Conservation (phyloP, 2,113 vertebrate genomes). For the Sterrhoptilus dennistouni region DNA sequence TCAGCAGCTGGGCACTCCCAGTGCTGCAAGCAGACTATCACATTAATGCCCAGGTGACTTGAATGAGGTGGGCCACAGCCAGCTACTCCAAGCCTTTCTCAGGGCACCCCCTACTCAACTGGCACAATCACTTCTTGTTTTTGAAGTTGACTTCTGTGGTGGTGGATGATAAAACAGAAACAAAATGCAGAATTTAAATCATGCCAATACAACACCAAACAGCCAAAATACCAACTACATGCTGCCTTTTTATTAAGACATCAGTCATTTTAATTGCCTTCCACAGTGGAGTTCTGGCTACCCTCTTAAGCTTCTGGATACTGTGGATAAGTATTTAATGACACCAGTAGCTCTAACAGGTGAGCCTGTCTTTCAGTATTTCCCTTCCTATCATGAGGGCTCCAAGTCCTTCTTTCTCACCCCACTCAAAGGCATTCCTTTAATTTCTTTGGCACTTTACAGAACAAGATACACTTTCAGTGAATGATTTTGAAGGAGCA, state of each 20-base stretch:
- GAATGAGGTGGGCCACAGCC: neutral
- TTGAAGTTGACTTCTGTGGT: neutral
- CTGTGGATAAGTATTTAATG: neutral
- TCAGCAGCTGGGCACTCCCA: neutral
- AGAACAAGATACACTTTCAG: neutral
- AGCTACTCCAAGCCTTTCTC: neutral
- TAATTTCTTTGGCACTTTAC: neutral
- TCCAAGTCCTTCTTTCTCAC: neutral
- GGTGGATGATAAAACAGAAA: neutral
- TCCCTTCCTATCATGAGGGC: neutral
- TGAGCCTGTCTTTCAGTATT: neutral
- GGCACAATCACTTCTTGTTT: neutral
- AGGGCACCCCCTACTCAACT: neutral
- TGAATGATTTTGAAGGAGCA: neutral
- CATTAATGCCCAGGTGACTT: neutral
- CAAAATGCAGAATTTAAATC: neutral
- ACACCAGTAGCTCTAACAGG: neutral
- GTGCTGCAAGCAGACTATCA: neutral
- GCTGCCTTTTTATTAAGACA: neutral
- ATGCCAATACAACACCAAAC: neutral
- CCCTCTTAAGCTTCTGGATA: neutral
- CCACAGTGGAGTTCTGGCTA: neutral
- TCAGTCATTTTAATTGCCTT: neutral
- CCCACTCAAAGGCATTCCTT: neutral
- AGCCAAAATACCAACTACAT: neutral